A percentile compares a stretch with the other conserved stretches of the same genome.
These are phyloP conservation scores for Tringa solitaria DNA, from an alignment of 2,113 vertebrate genomes.

Conservation along the genomic window DNA sequence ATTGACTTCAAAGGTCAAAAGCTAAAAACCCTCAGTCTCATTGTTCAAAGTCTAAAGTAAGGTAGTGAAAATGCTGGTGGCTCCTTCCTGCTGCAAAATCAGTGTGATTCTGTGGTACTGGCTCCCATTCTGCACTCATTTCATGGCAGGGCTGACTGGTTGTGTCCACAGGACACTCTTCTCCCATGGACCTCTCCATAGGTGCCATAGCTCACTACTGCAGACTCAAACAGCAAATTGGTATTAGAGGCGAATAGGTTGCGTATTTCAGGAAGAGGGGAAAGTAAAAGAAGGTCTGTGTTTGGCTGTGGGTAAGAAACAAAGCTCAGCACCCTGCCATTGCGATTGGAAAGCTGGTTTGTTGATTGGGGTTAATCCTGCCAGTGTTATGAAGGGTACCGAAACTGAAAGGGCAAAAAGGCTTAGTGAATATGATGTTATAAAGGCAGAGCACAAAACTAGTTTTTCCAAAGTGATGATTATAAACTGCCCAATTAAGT, in stretches of 20 bases:
- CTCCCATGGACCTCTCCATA: not conserved
- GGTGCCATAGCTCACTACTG: not conserved
- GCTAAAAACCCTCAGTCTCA: fast-evolving
- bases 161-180: not conserved
- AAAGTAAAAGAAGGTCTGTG: not conserved
- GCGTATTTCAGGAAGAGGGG: not conserved
- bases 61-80: not conserved
- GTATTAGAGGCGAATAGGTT: not conserved
- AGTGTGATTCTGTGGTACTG: not conserved
- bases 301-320: not conserved
- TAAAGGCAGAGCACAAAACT: not conserved
- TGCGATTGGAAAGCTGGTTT: not conserved
- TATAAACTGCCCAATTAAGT: conserved; percentile 33
- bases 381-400: not conserved
- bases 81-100: not conserved
- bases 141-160: not conserved
- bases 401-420: conserved; percentile 1
- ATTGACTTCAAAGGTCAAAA: not conserved
- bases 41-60: not conserved
- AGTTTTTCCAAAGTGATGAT: not conserved
- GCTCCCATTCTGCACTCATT: not conserved
- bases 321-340: not conserved
- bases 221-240: not conserved
- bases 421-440: not conserved
- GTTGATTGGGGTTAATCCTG: not conserved